Percentiles rank a stretch among this genome's conserved stretches.
Conservation (phyloP, 2,797 vertebrate species). For the Tauraco hartlaubi region DNA sequence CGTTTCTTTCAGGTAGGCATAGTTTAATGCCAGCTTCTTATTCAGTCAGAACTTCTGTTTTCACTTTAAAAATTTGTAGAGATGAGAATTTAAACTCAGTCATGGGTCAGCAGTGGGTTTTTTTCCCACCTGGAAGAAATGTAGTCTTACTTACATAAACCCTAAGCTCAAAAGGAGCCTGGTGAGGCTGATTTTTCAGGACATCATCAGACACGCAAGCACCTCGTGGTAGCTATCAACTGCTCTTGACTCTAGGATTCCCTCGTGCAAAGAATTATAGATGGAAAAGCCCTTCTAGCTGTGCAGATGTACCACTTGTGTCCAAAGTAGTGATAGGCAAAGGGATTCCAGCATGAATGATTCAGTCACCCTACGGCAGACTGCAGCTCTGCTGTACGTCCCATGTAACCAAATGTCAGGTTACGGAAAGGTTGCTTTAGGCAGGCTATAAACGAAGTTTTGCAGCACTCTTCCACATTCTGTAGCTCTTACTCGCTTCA, state of each 20-base stretch:
- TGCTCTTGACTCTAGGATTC: background rate
- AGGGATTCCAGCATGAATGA: background rate
- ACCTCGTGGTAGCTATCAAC: background rate
- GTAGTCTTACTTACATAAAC: background rate
- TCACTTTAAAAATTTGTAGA: background rate
- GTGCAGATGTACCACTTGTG: accelerated
- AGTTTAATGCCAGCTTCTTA: background rate
- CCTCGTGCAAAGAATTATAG: background rate
- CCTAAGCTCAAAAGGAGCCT: background rate
- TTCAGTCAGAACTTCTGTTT: background rate
- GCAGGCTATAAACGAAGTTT: background rate
- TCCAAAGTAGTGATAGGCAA: background rate
- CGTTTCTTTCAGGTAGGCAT: background rate
- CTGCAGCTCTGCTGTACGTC: background rate
- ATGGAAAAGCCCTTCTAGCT: background rate
- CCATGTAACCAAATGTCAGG: background rate
- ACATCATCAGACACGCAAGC: background rate
- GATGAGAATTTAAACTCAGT: background rate
- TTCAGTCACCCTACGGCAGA: background rate
- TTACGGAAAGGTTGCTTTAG: background rate
- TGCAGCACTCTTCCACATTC: background rate
- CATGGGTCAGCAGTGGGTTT: background rate
- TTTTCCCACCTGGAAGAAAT: background rate
- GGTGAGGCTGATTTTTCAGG: background rate
- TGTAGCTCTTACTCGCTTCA: background rate